Conservation (phyloP, 2,113 vertebrate genomes). For the Heterotilapia buettikoferi region DNA sequence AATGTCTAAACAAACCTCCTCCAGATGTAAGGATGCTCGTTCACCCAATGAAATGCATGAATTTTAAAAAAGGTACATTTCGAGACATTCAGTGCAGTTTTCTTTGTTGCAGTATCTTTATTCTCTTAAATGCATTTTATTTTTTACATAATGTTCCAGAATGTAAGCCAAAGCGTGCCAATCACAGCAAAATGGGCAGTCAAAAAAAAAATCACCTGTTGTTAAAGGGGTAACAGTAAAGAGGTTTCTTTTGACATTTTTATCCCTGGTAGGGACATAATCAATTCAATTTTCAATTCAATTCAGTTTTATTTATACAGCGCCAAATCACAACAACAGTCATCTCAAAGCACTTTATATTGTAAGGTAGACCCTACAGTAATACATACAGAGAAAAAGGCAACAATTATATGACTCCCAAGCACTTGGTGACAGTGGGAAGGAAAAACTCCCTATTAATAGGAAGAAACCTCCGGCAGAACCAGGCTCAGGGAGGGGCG, state of each 20-base stretch:
- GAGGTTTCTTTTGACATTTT: background rate
- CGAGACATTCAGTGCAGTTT: background rate
- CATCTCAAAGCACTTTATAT: background rate
- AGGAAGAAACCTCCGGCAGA: background rate
- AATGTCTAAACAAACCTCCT: slow-evolving; percentile 43
- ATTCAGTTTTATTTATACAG: background rate
- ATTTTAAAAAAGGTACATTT: background rate
- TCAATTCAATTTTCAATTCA: background rate
- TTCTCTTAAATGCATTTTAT: background rate
- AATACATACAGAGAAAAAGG: background rate
- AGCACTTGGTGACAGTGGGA: background rate
- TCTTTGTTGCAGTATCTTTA: background rate
- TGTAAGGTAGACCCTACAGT: background rate
- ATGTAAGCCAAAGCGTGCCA: background rate
- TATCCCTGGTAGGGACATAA: background rate
- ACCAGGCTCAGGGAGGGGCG: background rate
- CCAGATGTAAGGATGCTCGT: background rate
- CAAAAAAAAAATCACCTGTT: background rate
- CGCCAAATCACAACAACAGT: background rate
- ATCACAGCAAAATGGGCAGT: background rate
- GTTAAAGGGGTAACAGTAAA: background rate
- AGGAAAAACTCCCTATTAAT: background rate
- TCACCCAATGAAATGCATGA: background rate
- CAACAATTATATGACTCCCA: background rate
- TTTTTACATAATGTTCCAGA: background rate